Evolutionary conservation across 2,113 vertebrate species (phyloP).

Genomic region (Syngnathoides biaculeatus): DNA sequence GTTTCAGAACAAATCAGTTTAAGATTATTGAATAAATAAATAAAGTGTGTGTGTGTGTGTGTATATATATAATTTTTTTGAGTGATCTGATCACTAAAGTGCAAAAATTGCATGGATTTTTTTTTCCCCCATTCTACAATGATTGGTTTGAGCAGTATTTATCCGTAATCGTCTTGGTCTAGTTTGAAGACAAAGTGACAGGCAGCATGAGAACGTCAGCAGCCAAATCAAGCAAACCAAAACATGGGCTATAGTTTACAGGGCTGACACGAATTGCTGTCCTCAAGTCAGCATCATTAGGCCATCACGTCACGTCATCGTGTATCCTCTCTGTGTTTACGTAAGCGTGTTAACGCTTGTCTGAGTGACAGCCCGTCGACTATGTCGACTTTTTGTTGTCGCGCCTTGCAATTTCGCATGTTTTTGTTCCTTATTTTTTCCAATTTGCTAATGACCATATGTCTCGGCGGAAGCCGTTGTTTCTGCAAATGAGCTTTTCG

Average conservation of each 20-base stretch:
- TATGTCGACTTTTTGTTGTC: conserved; percentile 8
- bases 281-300: neutral
- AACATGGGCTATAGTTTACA: neutral
- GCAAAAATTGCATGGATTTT: too few relatives aligned
- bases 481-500: conserved; percentile 81
- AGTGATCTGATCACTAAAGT: too few relatives aligned
- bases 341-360: neutral
- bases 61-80: too few relatives aligned
- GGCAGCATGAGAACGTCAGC: too few relatives aligned
- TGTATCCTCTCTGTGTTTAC: neutral
- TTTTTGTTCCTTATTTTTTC: conserved; percentile 10
- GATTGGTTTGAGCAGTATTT: neutral
- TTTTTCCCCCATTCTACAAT: too few relatives aligned
- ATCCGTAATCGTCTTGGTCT: neutral
- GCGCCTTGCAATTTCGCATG: conserved; percentile 34
- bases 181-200: neutral
- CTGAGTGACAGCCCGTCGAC: conserved; percentile 15
- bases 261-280: neutral
- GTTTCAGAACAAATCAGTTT: too few relatives aligned
- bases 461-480: conserved; percentile 69
- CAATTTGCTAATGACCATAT: conserved; percentile 61
- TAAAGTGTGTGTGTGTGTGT: too few relatives aligned
- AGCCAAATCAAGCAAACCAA: neutral
- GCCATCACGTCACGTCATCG: neutral
- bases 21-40: too few relatives aligned